phyloP scores from a whole-genome alignment of 2,797 vertebrate species.

The Spheniscus humboldti region DNA sequence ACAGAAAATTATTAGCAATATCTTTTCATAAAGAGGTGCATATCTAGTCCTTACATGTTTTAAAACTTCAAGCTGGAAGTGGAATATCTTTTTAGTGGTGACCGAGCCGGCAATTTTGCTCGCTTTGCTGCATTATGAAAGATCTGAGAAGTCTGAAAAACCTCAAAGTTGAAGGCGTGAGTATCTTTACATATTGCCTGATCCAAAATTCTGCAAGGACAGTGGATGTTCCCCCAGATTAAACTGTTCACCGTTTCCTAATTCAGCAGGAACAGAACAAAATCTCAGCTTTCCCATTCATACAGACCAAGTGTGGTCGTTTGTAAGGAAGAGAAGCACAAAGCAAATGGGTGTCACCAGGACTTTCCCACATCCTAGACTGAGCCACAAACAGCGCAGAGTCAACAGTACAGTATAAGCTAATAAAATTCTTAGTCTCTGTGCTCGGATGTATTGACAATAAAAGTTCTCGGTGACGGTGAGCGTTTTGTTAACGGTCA shows the following conservation, averaged over 20 bases:
- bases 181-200: too few relatives aligned
- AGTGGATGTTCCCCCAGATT: neutral
- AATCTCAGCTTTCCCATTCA: neutral
- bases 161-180: neutral
- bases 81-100: neutral
- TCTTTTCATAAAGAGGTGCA: neutral
- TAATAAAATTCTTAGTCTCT: neutral
- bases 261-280: neutral
- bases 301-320: neutral
- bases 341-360: neutral
- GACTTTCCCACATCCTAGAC: neutral
- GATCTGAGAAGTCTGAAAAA: neutral
- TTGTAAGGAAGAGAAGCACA: neutral
- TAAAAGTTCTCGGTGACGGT: neutral
- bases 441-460: neutral
- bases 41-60: neutral
- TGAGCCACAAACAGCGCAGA: neutral
- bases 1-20: neutral
- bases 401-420: neutral
- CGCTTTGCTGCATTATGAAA: neutral
- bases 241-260: neutral
- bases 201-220: neutral
- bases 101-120: neutral
- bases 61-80: neutral
- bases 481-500: neutral